Conservation (phyloP, 2,113 vertebrate species). For the Colinus virginianus region DNA sequence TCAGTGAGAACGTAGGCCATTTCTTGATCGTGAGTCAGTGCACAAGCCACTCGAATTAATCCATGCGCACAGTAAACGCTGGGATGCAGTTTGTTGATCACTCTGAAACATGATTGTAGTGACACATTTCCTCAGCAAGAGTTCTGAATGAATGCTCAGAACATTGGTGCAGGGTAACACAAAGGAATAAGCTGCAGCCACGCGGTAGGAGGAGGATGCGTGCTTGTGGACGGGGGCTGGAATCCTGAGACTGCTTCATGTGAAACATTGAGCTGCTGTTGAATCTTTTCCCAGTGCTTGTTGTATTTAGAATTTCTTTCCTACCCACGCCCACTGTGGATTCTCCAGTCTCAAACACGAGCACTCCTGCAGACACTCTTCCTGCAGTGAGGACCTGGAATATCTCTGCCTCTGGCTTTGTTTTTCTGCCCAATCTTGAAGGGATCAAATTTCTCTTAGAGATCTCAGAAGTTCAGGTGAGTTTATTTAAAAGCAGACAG, state of each 20-base stretch:
- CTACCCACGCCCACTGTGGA: accelerated
- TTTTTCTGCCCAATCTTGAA: background rate
- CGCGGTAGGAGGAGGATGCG: background rate
- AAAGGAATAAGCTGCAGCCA: background rate
- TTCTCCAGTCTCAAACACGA: background rate
- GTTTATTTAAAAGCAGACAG: background rate
- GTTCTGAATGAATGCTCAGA: background rate
- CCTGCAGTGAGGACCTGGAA: background rate
- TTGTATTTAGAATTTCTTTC: background rate
- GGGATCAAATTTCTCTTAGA: background rate
- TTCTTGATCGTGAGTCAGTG: background rate
- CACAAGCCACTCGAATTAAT: background rate
- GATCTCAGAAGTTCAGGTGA: background rate
- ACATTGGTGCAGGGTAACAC: background rate
- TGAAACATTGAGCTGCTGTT: background rate
- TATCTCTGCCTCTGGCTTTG: background rate
- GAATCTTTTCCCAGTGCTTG: background rate
- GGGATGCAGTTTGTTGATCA: background rate
- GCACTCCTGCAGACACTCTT: background rate
- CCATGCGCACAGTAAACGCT: background rate
- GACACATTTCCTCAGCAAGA: background rate
- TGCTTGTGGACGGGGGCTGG: background rate
- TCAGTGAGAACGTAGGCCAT: background rate
- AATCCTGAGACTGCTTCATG: background rate
- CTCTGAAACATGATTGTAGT: background rate